Conservation (phyloP, 2,113 vertebrate species). For the Archocentrus centrarchus region DNA sequence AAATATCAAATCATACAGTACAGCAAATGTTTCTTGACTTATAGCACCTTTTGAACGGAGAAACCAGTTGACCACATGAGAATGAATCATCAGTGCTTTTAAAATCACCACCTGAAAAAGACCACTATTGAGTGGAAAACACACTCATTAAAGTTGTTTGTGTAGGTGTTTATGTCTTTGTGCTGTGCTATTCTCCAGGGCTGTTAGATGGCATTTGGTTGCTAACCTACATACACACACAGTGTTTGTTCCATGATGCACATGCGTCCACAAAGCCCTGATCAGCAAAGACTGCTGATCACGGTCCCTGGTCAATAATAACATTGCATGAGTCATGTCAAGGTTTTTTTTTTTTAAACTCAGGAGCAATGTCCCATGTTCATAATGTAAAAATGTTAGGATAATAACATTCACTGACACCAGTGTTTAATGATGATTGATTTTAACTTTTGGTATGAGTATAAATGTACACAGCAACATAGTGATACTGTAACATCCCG, state of each 20-base stretch:
- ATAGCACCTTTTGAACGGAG: neutral
- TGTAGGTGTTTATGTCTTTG: constrained; percentile 8
- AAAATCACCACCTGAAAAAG: constrained; percentile 12
- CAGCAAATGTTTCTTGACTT: fast-evolving
- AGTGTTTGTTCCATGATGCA: constrained; percentile 40
- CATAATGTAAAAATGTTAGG: fast-evolving
- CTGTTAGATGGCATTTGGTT: constrained; percentile 47
- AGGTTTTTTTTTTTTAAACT: neutral
- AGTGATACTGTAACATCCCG: too few species aligned
- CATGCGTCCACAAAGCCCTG: constrained; percentile 22
- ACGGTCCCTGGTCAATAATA: constrained; percentile 33
- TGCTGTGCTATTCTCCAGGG: constrained; percentile 35
- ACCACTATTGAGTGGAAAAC: constrained; percentile 51
- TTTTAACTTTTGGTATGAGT: neutral
- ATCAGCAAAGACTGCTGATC: constrained; percentile 26
- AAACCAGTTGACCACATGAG: neutral
- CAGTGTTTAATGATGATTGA: neutral
- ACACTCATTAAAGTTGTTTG: constrained; percentile 61
- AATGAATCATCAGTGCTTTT: neutral
- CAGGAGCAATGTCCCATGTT: neutral
- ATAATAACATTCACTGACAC: neutral
- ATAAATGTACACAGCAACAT: too few species aligned
- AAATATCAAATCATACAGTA: neutral
- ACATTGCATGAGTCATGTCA: neutral
- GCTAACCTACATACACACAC: constrained; percentile 31